Percentiles rank a stretch among this genome's conserved stretches.
Conservation (phyloP, 2,888 invertebrate species). For the Spodoptera picta region DNA sequence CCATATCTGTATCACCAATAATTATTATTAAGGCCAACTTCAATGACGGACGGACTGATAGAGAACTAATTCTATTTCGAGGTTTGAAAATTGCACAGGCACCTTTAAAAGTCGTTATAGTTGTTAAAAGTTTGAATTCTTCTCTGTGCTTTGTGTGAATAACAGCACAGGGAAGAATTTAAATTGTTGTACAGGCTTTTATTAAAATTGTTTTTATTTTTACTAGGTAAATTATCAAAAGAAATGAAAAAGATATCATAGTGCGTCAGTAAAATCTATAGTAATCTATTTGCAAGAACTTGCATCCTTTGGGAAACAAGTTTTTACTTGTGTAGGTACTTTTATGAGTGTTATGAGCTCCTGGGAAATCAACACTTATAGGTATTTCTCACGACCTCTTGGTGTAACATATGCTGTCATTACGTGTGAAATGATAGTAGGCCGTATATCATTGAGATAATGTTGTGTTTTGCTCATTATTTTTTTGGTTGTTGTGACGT, state of each 20-base stretch:
- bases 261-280: slow-evolving; percentile 60
- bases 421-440: slow-evolving; percentile 18
- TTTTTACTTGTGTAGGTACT: slow-evolving; percentile 74
- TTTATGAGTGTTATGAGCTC: slow-evolving; percentile 73
- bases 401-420: slow-evolving; percentile 40
- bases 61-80: too few relatives aligned
- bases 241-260: slow-evolving; percentile 29
- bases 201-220: too few relatives aligned
- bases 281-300: slow-evolving; percentile 77
- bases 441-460: slow-evolving; percentile 19
- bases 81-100: too few relatives aligned
- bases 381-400: slow-evolving; percentile 51
- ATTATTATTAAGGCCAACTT: too few relatives aligned
- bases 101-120: too few relatives aligned
- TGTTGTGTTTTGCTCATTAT: background rate
- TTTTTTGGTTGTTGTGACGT: background rate
- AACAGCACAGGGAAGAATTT: too few relatives aligned
- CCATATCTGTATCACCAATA: too few relatives aligned
- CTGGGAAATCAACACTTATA: slow-evolving; percentile 74
- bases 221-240: too few relatives aligned
- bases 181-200: too few relatives aligned
- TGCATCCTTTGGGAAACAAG: slow-evolving; percentile 65
- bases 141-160: too few relatives aligned
- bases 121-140: too few relatives aligned
- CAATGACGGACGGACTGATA: too few relatives aligned